Base-by-base conservation (phyloP, 2,888 invertebrate genomes). In the Chromoteleia sp. region DNA sequence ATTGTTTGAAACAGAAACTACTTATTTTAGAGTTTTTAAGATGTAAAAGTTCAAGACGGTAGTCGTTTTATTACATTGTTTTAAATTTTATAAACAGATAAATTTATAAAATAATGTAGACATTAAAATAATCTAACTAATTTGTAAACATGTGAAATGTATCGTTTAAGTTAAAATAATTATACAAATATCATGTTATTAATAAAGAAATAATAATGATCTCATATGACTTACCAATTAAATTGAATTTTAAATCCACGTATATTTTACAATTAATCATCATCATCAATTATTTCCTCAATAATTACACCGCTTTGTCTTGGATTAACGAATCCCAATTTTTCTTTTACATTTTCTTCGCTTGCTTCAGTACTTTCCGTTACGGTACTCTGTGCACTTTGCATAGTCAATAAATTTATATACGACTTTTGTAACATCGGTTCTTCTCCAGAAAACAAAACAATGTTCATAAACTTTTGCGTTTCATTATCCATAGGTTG, bases 211-310 rank as follows among this genome's bases (percentile, higher is more conserved):
- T 25, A 25, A 25, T 4, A 25, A 25, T 25, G 25, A 25, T 25
- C 5, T 5, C 5, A 25, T 4, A 25, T 25, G 25, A 25, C 5
- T 25, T 25, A 25, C n/a, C n/a, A n/a, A n/a, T n/a, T n/a, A 25
- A 25, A 25, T 25, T 25, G 2, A 25, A 2, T 4, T 4, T 25
- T 25, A 5, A 33, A 14, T 41, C 1, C 7, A 14, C 14, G 2
- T 14, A 14, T 41, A 14, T 2, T 33, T 45, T 33, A n/a, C 2
- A 1, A 30, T 58, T 67, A 39, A 21, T 68, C 33, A 1, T 77
- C 84, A 8, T 85, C 86, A 7, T 84, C 67, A 17, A 77, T 85
- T n/a, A 91, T 81, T 59, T 91, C 91, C 63, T 91, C 90, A 73
- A 91, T 91, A 7, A 89, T 70, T 2, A 90, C 70, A n/a, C 88